Evolutionary conservation across 2,888 invertebrate species (phyloP).

Genomic region (Ditylenchus weischeri): DNA sequence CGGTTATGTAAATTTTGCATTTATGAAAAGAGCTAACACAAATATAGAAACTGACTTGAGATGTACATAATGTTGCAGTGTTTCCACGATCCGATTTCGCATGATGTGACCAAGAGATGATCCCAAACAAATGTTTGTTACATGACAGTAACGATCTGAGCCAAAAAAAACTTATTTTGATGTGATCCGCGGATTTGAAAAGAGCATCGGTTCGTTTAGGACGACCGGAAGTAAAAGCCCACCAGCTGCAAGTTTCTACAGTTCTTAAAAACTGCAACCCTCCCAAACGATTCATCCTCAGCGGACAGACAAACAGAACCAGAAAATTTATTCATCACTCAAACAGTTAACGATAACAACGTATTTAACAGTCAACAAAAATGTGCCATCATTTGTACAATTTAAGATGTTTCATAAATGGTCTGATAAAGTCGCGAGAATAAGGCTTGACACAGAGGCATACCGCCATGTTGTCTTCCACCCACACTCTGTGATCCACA

Average conservation of each 20-base stretch:
- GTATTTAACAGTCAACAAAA: background rate
- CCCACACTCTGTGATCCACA: slow-evolving; percentile 72
- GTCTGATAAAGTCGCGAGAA: slow-evolving; percentile 30
- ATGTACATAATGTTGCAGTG: background rate
- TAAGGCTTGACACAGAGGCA: slow-evolving; percentile 84
- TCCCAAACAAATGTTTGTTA: background rate
- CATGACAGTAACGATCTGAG: too few species aligned
- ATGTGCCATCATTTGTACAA: slow-evolving; percentile 30
- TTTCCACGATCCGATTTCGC: background rate
- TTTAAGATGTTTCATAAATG: slow-evolving; percentile 29
- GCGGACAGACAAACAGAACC: too few species aligned
- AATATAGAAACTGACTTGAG: background rate
- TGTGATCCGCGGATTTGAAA: too few species aligned
- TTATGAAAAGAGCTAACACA: too few species aligned
- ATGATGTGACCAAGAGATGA: background rate
- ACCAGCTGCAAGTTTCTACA: too few species aligned
- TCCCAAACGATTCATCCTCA: too few species aligned
- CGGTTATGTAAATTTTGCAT: too few species aligned
- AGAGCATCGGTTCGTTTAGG: too few species aligned
- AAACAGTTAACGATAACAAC: background rate
- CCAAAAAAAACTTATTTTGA: too few species aligned
- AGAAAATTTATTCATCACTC: background rate
- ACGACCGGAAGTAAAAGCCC: too few species aligned
- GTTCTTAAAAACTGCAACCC: too few species aligned
- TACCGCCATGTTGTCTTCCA: slow-evolving; percentile 81